Base-by-base conservation (phyloP, 1,140 invertebrate genomes). In the Pararge aegeria region DNA sequence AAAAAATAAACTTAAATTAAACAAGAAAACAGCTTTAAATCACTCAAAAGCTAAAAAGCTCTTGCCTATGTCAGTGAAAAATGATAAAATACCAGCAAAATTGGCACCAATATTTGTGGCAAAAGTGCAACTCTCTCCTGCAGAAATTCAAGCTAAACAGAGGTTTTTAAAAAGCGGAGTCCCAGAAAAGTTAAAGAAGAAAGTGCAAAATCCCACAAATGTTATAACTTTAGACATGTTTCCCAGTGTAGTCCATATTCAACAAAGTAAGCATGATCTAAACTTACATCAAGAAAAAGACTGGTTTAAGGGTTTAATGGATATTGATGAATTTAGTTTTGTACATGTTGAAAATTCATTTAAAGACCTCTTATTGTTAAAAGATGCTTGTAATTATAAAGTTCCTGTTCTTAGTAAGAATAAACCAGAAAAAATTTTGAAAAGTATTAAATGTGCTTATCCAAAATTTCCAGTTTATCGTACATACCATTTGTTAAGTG, bases 61-160 rank as follows among this genome's bases (percentile, higher is more conserved):
- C 16, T n/a, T 44, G 53, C 27, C 64, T 53, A 66, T 18, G 7
- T 42, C 38, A 3, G 5, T 1, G 18, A 46, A 46, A 13, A 40
- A 6, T 46, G 42, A 20, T 12, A 46, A 46, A 46, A 78, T 70
- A n/a, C 42, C 46, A 51, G 30, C 55, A 15, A 85, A 87, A 71
- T 71, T 94, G 37, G 93, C 93, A 6, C 93, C 93, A n/a, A 83
- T 94, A n/a, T 94, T 94, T 79, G 58, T 88, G 13, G 69, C 90
- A 9, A 94, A 93, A 83, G 85, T 89, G 27, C 87, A 90, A 67
- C 65, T 90, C 2, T 90, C 92, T 90, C 82, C 82, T 16, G 80
- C 68, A 38, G 75, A 81, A 15, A 53, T 91, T 34, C 90, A 91
- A 68, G 93, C 93, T n/a, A 92, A 91, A 68, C 89, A 91, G 61